Percentiles rank a stretch among this genome's conserved stretches.
These are phyloP conservation scores for Puffinus mauretanicus DNA, from an alignment of 2,113 vertebrate species.

Conservation along the genomic window DNA sequence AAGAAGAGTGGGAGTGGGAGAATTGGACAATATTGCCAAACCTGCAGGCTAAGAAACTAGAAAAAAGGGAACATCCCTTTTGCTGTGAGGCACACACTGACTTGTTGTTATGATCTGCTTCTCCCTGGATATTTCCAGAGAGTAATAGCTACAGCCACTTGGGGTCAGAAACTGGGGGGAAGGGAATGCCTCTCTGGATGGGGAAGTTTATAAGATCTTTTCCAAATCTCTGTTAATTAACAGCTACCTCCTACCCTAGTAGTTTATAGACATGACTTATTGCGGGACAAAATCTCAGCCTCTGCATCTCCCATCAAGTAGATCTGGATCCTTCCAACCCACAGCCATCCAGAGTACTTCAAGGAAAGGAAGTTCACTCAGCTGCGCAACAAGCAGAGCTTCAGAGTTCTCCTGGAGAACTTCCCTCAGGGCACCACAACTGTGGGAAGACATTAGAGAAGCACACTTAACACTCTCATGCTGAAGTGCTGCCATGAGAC, in stretches of 20 bases:
- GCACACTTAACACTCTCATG: neutral
- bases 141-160: neutral
- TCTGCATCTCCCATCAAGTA: neutral
- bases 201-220: neutral
- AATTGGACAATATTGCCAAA: neutral
- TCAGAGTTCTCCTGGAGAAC: neutral
- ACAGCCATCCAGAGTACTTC: neutral
- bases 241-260: neutral
- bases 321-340: neutral
- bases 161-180: neutral
- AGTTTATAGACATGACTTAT: neutral
- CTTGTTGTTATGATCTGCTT: neutral
- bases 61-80: neutral
- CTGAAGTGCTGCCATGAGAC: neutral
- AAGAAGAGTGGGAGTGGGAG: neutral
- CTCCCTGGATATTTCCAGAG: neutral
- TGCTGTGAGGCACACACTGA: neutral
- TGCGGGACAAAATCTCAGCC: neutral
- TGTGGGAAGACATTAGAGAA: neutral
- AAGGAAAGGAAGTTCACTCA: neutral
- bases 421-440: neutral
- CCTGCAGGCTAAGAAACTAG: neutral
- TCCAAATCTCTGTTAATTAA: neutral
- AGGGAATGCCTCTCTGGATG: neutral
- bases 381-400: neutral